Evolutionary conservation across 92 coral and sea anemone species (phyloP).

Genomic region (Epizoanthus scotinus): DNA sequence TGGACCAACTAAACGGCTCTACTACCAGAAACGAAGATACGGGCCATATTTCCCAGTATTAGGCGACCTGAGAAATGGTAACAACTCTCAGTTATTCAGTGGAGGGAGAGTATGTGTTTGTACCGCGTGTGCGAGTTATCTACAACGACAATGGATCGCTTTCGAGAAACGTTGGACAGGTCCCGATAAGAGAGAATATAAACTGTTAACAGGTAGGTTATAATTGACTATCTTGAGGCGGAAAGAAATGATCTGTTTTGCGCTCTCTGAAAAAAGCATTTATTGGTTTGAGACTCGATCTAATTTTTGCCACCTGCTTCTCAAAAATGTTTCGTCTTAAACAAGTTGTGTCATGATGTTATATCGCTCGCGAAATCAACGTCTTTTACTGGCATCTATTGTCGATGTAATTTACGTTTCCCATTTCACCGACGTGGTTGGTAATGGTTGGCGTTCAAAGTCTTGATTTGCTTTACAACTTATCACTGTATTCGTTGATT

Average conservation of each 20-base stretch:
- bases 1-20: conserved; percentile 85
- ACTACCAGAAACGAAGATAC: conserved; percentile 78
- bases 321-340: neutral
- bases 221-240: neutral
- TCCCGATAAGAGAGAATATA: conserved; percentile 72
- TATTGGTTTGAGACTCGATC: neutral
- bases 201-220: conserved; percentile 73
- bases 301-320: conserved; percentile 3
- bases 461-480: no score
- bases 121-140: conserved; percentile 87
- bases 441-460: no score
- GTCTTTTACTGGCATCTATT: neutral
- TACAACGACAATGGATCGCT: conserved; percentile 88
- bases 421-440: neutral
- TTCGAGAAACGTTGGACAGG: conserved; percentile 90
- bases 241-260: neutral
- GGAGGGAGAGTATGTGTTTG: conserved; percentile 86
- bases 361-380: neutral
- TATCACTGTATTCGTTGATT: no score
- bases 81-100: conserved; percentile 63
- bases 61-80: conserved; percentile 62
- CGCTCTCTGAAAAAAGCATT: neutral
- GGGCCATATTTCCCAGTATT: conserved; percentile 94
- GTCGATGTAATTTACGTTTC: neutral
- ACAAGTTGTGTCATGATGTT: neutral